phyloP scores from a whole-genome alignment of 2,888 invertebrate genomes.

The Amaurobius ferox region DNA sequence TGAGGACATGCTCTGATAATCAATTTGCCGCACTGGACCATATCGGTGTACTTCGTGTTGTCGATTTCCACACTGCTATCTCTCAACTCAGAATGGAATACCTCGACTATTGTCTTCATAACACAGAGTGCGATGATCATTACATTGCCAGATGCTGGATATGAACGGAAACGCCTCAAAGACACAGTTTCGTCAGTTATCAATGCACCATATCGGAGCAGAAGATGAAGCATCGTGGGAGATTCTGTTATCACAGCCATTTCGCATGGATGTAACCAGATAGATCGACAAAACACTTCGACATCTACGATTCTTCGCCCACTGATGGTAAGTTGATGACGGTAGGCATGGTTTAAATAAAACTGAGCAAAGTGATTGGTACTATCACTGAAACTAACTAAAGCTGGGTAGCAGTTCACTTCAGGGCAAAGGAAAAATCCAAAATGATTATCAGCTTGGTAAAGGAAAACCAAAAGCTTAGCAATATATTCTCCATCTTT shows the following conservation, averaged over 20 bases:
- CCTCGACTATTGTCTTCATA: neutral
- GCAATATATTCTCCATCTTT: neutral
- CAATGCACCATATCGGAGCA: neutral
- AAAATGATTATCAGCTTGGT: neutral
- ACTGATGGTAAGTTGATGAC: neutral
- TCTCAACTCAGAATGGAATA: neutral
- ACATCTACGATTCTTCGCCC: neutral
- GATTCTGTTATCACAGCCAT: neutral
- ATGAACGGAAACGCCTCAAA: neutral
- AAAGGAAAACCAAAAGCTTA: neutral
- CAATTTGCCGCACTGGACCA: too few relatives aligned
- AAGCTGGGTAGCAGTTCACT: neutral
- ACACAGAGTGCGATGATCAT: neutral
- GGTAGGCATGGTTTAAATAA: neutral
- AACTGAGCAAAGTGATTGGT: neutral
- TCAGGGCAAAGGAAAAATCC: neutral
- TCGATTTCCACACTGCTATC: neutral
- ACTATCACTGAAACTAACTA: neutral
- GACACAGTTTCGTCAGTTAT: neutral
- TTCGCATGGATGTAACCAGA: neutral
- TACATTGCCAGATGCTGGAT: neutral
- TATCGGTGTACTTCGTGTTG: neutral
- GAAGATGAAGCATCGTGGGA: neutral
- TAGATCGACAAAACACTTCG: neutral
- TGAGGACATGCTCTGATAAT: too few relatives aligned